Evolutionary conservation across 2,888 invertebrate genomes (phyloP).

Genomic region (Caenorhabditis macrosperma): DNA sequence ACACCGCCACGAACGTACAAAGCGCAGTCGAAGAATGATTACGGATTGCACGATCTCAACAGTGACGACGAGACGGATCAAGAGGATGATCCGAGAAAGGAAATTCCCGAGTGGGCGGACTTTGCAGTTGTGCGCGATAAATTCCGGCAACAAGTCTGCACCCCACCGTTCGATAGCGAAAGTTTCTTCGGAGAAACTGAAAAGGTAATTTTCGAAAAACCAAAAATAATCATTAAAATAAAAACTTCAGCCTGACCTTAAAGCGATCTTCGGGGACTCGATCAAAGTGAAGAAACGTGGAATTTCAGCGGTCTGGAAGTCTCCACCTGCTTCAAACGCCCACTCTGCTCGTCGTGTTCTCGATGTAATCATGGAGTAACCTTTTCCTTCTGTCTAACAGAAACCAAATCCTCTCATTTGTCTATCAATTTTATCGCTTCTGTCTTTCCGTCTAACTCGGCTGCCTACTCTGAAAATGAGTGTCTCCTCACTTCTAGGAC

Average conservation of each 20-base stretch:
- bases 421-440: too few relatives aligned
- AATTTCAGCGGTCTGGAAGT: conserved; percentile 55
- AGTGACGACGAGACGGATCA: conserved; percentile 82
- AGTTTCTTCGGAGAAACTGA: conserved; percentile 41
- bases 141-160: conserved; percentile 11
- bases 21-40: conserved; percentile 67
- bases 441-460: too few relatives aligned
- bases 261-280: conserved; percentile 38
- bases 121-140: conserved; percentile 34
- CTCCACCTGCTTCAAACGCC: not conserved
- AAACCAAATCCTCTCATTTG: too few relatives aligned
- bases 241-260: conserved; percentile 30
- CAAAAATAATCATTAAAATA: not conserved
- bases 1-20: conserved; percentile 66
- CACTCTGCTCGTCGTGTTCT: conserved; percentile 3
- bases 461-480: too few relatives aligned
- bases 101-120: conserved; percentile 54
- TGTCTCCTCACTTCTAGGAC: too few relatives aligned
- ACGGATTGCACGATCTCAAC: conserved; percentile 80
- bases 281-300: conserved; percentile 41
- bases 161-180: conserved; percentile 32
- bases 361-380: conserved; percentile 4
- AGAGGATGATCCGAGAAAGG: conserved; percentile 81
- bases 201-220: conserved; percentile 15
- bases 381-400: not conserved